These are phyloP conservation scores for Chionodraco myersi DNA, from an alignment of 2,113 vertebrate species.

Conservation along the genomic window DNA sequence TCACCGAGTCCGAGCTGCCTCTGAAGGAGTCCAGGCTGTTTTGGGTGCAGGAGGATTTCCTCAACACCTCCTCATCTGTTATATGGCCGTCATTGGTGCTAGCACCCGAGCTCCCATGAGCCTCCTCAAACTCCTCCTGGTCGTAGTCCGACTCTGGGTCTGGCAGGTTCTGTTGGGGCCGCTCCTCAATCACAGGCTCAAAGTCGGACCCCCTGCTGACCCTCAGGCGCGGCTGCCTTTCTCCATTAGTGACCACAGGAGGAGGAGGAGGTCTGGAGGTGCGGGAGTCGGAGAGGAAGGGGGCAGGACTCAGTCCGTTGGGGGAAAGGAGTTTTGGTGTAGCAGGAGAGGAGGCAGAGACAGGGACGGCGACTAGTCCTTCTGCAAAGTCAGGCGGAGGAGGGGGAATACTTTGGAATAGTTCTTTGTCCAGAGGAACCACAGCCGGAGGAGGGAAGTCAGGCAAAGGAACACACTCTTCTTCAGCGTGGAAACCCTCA, in stretches of 20 bases:
- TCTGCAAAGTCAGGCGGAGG: constrained; percentile 81
- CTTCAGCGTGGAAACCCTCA: constrained; percentile 89
- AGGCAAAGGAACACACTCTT: constrained; percentile 82
- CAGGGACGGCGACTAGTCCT: constrained; percentile 39
- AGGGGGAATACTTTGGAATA: constrained; percentile 80
- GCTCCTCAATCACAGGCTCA: constrained; percentile 74
- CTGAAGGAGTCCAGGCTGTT: constrained; percentile 89
- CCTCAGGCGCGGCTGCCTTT: constrained; percentile 41
- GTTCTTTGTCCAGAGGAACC: constrained; percentile 74
- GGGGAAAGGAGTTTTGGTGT: constrained; percentile 23
- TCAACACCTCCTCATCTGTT: constrained; percentile 84
- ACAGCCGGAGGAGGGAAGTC: constrained; percentile 74
- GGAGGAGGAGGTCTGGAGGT: constrained; percentile 28
- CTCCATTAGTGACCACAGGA: constrained; percentile 54
- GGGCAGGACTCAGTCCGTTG: constrained; percentile 35
- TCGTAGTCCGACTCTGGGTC: constrained; percentile 91
- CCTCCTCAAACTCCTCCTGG: constrained; percentile 91
- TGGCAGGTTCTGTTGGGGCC: constrained; percentile 71
- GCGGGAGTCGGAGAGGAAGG: constrained; percentile 33
- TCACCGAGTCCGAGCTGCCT: constrained; percentile 91
- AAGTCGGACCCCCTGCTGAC: constrained; percentile 63
- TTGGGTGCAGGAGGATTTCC: constrained; percentile 86
- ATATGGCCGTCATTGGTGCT: constrained; percentile 85
- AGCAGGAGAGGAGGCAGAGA: constrained; percentile 44
- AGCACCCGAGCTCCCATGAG: constrained; percentile 81